Evolutionary conservation across 2,797 vertebrate species (phyloP).

Genomic region (Leptoclinus maculatus): DNA sequence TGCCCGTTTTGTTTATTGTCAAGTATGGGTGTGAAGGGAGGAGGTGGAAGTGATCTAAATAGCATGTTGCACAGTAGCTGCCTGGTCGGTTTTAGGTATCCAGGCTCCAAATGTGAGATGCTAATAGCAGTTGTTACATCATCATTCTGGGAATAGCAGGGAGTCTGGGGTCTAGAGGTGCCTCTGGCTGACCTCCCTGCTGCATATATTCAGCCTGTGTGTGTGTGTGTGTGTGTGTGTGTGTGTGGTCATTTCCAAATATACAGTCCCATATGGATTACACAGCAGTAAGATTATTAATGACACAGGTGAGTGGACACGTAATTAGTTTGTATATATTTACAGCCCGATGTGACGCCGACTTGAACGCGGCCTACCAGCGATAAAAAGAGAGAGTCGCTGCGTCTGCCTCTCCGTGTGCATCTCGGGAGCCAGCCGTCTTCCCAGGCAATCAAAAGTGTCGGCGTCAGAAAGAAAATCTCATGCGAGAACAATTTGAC

Average conservation of each 20-base stretch:
- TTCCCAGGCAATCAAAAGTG: constrained; percentile 48
- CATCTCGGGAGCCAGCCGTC: constrained; percentile 27
- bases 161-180: constrained; percentile 79
- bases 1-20: constrained; percentile 47
- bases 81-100: constrained; percentile 76
- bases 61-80: constrained; percentile 76
- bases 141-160: constrained; percentile 82
- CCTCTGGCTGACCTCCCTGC: constrained; percentile 71
- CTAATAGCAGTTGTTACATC: constrained; percentile 82
- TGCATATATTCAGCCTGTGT: constrained; percentile 71
- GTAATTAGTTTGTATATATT: constrained; percentile 58
- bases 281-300: constrained; percentile 72
- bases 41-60: constrained; percentile 63
- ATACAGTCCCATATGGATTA: constrained; percentile 70
- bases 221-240: constrained; percentile 64
- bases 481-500: constrained; percentile 59
- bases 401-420: not conserved
- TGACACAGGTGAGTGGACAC: constrained; percentile 66
- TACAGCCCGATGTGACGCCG: constrained; percentile 44
- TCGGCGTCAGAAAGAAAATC: constrained; percentile 50
- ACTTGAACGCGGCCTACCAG: constrained; percentile 7
- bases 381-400: constrained; percentile 16
- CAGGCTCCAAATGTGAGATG: constrained; percentile 73
- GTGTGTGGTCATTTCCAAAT: constrained; percentile 77
- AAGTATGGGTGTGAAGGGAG: constrained; percentile 34